phyloP scores from a whole-genome alignment of 2,797 vertebrate genomes.

The Heliangelus exortis region DNA sequence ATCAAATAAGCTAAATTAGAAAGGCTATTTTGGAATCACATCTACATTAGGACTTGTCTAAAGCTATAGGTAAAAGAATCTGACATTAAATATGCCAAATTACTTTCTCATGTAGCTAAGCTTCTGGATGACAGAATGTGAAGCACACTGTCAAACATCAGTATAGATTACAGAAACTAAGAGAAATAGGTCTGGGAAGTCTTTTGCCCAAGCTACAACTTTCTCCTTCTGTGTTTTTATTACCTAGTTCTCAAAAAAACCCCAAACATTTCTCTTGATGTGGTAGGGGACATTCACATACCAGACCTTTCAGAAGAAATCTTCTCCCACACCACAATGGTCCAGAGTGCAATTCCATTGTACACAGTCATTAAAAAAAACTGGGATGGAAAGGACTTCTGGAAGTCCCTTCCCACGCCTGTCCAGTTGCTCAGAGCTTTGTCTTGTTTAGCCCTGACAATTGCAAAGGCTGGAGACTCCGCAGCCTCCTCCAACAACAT shows the following conservation, averaged over 20 bases:
- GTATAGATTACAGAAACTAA: neutral
- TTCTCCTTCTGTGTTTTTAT: neutral
- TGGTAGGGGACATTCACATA: neutral
- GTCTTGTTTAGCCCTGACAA: rapidly evolving
- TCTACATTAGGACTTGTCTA: neutral
- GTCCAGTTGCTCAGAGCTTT: neutral
- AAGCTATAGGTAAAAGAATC: neutral
- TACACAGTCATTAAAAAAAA: rapidly evolving
- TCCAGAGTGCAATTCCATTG: neutral
- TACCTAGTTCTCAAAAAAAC: neutral
- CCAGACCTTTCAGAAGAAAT: neutral
- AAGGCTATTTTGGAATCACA: neutral
- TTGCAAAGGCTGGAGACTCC: neutral
- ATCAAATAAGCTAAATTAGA: neutral
- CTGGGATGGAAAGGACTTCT: neutral
- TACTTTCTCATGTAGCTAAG: neutral
- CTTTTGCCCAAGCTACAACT: neutral
- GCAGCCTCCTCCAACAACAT: neutral
- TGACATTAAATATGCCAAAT: neutral
- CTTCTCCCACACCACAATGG: neutral
- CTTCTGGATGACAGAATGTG: rapidly evolving
- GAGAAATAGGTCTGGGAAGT: neutral
- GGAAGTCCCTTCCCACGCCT: neutral
- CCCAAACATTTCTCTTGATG: neutral
- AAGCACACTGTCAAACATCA: neutral